Conservation (phyloP, 2,113 vertebrate genomes). For the Junco hyemalis region DNA sequence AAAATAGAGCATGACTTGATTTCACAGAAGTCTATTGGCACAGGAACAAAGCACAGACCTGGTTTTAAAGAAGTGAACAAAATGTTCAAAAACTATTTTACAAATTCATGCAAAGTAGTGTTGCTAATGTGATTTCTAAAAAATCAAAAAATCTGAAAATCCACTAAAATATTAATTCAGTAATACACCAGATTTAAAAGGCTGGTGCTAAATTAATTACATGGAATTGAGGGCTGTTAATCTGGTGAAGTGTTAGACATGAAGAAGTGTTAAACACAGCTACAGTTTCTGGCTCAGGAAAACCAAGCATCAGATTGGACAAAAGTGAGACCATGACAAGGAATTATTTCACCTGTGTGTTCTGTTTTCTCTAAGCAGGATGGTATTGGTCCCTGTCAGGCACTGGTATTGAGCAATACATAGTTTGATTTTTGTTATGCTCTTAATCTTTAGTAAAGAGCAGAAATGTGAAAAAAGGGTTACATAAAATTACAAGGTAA, state of each 20-base stretch:
- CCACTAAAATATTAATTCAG: neutral
- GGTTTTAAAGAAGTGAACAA: neutral
- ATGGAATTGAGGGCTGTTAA: neutral
- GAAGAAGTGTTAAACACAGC: neutral
- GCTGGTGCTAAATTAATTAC: neutral
- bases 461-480: neutral
- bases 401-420: neutral
- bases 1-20: neutral
- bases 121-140: neutral
- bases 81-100: neutral
- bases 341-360: neutral
- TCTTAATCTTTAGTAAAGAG: neutral
- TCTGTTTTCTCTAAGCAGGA: neutral
- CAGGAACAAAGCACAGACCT: neutral
- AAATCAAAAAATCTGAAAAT: neutral
- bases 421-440: neutral
- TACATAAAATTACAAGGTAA: neutral
- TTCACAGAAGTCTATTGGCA: neutral
- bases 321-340: neutral
- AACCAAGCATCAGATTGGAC: neutral
- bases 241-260: neutral
- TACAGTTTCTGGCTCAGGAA: neutral
- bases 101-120: neutral
- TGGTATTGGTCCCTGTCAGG: neutral
- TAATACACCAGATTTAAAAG: neutral